Evolutionary conservation across 2,888 invertebrate species (phyloP).

Genomic region (Amphimallon solstitiale): DNA sequence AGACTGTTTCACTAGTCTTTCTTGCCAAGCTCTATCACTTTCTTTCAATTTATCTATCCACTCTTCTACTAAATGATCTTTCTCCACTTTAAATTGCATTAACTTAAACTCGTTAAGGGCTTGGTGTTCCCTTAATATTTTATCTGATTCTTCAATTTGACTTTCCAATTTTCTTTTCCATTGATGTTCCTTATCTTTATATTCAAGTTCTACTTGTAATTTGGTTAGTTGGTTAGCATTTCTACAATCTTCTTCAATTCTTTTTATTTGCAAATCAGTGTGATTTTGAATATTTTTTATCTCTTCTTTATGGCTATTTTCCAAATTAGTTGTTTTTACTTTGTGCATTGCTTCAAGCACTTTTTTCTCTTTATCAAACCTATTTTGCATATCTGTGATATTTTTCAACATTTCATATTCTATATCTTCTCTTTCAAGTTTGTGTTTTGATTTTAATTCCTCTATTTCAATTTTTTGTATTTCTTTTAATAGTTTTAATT

Average conservation of each 20-base stretch:
- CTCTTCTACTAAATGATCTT: conserved; percentile 57
- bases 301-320: conserved; percentile 56
- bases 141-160: conserved; percentile 63
- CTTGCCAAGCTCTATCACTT: conserved; percentile 57
- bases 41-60: conserved; percentile 63
- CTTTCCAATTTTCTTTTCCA: conserved; percentile 60
- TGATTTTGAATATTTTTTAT: conserved; percentile 50
- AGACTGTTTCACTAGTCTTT: conserved; percentile 62
- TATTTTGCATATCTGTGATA: conserved; percentile 53
- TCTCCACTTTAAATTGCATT: conserved; percentile 66
- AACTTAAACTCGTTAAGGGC: conserved; percentile 67
- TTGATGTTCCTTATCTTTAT: conserved; percentile 60
- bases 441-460: conserved; percentile 50
- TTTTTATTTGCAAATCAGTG: conserved; percentile 57
- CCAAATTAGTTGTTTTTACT: conserved; percentile 49
- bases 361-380: conserved; percentile 52
- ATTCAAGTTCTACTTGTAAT: conserved; percentile 62
- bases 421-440: conserved; percentile 54
- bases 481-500: conserved; percentile 30
- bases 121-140: conserved; percentile 67
- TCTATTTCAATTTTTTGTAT: conserved; percentile 51
- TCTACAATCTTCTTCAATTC: conserved; percentile 57
- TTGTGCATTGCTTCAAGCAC: conserved; percentile 49
- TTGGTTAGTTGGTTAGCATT: conserved; percentile 60
- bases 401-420: conserved; percentile 56